Percentiles rank a stretch among this genome's conserved stretches.
phyloP scores from a whole-genome alignment of 2,113 vertebrate species.

The Seriola quinqueradiata region DNA sequence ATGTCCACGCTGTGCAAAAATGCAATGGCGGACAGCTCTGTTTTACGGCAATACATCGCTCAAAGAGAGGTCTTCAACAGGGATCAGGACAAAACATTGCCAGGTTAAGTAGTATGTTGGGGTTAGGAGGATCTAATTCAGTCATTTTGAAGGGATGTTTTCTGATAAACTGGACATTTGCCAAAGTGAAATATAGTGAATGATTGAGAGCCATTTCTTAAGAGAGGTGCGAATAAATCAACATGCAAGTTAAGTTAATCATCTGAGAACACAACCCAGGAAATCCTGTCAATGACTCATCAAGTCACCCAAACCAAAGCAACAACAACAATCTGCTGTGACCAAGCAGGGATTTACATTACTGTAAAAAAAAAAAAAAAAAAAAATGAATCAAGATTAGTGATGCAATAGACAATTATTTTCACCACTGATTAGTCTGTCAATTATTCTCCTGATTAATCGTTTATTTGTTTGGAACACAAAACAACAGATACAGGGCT shows the following conservation, averaged over 20 bases:
- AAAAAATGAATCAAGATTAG: background rate
- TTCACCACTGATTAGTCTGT: background rate
- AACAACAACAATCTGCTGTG: background rate
- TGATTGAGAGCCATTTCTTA: background rate
- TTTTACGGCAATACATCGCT: conserved; percentile 1
- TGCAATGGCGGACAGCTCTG: conserved; percentile 36
- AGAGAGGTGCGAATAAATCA: conserved; percentile 8
- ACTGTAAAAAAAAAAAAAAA: background rate
- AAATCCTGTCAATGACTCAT: conserved; percentile 10
- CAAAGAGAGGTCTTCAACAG: conserved; percentile 37
- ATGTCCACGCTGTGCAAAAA: conserved; percentile 34
- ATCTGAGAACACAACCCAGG: background rate
- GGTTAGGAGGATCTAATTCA: too few relatives aligned
- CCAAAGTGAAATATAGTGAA: background rate
- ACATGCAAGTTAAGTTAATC: background rate
- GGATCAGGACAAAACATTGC: conserved; percentile 30
- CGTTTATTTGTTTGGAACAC: background rate
- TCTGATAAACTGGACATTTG: background rate
- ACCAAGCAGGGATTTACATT: background rate
- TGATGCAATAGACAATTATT: background rate
- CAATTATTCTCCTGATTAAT: background rate
- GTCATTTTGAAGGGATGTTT: background rate
- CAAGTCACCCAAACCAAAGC: background rate
- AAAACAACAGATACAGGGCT: background rate
- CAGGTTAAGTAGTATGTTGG: conserved; percentile 30